Evolutionary conservation across 2,797 vertebrate species (phyloP).

Genomic region (Scolopax rusticola): DNA sequence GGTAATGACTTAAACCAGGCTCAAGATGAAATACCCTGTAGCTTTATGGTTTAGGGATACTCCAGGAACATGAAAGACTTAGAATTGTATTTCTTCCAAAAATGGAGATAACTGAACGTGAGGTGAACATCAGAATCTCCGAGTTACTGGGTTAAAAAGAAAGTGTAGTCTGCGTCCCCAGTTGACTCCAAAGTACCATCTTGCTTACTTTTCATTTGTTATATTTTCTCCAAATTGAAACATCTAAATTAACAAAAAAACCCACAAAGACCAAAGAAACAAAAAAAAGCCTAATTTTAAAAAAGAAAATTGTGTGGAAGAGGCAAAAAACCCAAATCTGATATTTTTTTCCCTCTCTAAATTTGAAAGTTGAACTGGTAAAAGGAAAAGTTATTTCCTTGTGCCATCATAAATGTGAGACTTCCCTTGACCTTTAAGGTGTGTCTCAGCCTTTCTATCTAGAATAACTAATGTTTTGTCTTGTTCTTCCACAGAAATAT

Average conservation of each 20-base stretch:
- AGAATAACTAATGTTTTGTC: neutral
- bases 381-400: neutral
- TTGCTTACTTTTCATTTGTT: neutral
- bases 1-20: neutral
- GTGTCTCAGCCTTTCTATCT: neutral
- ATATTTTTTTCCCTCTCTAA: neutral
- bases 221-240: neutral
- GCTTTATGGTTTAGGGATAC: neutral
- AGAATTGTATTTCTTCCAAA: neutral
- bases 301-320: neutral
- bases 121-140: neutral
- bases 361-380: neutral
- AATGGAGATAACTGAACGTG: neutral
- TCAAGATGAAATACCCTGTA: neutral
- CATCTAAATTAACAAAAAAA: neutral
- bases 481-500: neutral
- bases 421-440: neutral
- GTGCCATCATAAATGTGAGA: neutral
- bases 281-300: neutral
- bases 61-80: neutral
- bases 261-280: neutral
- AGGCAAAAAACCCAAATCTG: neutral
- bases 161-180: neutral
- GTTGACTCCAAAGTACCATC: neutral
- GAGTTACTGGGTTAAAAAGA: neutral